Conservation (phyloP, 2,888 invertebrate species). For the Spicauda simplicius region DNA sequence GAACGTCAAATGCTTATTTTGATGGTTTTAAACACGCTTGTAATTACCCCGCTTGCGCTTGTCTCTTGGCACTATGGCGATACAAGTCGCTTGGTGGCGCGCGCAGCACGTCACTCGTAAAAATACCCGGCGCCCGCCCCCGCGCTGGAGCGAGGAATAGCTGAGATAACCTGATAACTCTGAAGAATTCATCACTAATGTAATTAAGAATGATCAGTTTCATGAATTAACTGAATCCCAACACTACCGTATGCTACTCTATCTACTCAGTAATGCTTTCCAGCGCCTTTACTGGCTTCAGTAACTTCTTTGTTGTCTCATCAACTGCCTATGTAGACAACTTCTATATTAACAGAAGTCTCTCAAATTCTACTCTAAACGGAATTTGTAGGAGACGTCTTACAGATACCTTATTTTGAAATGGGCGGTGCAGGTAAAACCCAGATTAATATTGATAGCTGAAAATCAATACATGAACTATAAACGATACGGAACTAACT, state of each 20-base stretch:
- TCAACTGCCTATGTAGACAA: too few relatives aligned
- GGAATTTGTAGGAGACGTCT: too few relatives aligned
- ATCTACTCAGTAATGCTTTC: too few relatives aligned
- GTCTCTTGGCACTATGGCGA: conserved; percentile 47
- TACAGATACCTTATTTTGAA: too few relatives aligned
- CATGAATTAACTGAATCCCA: too few relatives aligned
- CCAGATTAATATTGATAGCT: background rate
- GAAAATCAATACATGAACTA: background rate
- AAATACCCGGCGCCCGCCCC: conserved; percentile 61
- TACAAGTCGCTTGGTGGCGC: conserved; percentile 49
- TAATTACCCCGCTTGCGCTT: conserved; percentile 1
- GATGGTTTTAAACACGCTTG: background rate
- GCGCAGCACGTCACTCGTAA: conserved; percentile 62
- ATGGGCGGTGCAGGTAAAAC: background rate
- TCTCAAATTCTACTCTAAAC: too few relatives aligned
- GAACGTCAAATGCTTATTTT: conserved; percentile 1
- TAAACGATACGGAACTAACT: background rate
- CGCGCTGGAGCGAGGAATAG: conserved; percentile 46
- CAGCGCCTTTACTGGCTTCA: too few relatives aligned
- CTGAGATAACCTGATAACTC: conserved; percentile 20
- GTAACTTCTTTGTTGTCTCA: too few relatives aligned
- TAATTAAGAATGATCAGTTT: conserved; percentile 17
- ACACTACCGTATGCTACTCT: too few relatives aligned
- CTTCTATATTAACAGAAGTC: too few relatives aligned
- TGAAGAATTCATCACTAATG: conserved; percentile 13